Conservation (phyloP, 2,888 invertebrate genomes). For the Chymomyza amoena region DNA sequence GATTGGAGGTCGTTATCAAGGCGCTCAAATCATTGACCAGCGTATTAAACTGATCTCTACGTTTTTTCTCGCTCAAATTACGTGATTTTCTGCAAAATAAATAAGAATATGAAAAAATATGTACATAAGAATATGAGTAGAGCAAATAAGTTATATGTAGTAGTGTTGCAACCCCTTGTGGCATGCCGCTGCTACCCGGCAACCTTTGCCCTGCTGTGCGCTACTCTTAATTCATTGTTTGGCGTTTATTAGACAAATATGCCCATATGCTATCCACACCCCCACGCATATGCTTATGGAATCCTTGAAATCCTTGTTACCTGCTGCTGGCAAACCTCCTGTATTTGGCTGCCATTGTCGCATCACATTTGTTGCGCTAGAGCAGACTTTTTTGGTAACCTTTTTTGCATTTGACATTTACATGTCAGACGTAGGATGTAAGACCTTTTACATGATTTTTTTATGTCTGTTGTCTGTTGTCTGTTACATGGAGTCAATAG, state of each 20-base stretch:
- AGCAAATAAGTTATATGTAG: background rate
- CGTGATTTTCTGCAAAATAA: constrained; percentile 87
- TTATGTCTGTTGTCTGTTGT: background rate
- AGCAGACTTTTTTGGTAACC: constrained; percentile 45
- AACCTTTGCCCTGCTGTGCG: constrained; percentile 54
- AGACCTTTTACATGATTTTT: background rate
- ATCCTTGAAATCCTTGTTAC: background rate
- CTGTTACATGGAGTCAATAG: background rate
- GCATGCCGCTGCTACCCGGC: background rate
- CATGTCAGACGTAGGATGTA: constrained; percentile 48
- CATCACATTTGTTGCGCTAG: constrained; percentile 67
- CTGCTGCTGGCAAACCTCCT: background rate
- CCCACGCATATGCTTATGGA: background rate
- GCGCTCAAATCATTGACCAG: constrained; percentile 93
- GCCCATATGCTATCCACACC: constrained; percentile 54
- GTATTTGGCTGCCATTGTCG: constrained; percentile 47
- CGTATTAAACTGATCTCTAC: constrained; percentile 95
- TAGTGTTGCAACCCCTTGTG: constrained; percentile 8
- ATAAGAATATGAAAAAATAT: constrained; percentile 49
- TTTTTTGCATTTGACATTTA: constrained; percentile 64
- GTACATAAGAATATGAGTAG: constrained; percentile 8
- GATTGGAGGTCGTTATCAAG: constrained; percentile 90
- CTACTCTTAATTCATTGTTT: constrained; percentile 50
- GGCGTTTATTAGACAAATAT: constrained; percentile 57
- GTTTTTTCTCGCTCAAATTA: constrained; percentile 96